These are phyloP conservation scores for Pangasius krempfi DNA, from an alignment of 2,797 vertebrate genomes.

Conservation along the genomic window DNA sequence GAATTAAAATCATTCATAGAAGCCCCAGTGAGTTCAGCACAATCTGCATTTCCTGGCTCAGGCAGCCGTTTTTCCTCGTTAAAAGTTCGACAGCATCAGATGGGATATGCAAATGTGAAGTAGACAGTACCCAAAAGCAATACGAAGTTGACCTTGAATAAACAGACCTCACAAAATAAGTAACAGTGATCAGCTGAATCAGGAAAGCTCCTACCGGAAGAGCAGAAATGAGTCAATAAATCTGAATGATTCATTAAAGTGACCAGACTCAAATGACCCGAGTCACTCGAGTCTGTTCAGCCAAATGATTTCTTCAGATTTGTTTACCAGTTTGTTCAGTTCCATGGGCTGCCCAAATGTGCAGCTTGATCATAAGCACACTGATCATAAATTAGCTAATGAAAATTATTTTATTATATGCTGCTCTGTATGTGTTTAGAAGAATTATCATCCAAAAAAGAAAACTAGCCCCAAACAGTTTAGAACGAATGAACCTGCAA, in stretches of 20 bases:
- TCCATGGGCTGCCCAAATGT: too few relatives aligned
- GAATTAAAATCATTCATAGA: conserved; percentile 8
- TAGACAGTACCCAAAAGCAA: background rate
- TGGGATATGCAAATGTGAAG: conserved; percentile 3
- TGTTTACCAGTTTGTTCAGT: too few relatives aligned
- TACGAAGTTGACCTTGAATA: background rate
- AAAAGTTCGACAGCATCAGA: background rate
- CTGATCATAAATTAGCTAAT: background rate
- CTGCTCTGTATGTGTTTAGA: background rate
- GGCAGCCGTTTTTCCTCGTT: background rate
- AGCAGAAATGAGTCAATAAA: background rate
- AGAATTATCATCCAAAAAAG: background rate
- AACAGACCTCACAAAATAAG: background rate
- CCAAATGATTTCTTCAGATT: background rate
- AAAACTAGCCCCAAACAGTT: background rate
- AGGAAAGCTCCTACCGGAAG: background rate
- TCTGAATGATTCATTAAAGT: background rate
- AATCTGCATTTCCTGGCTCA: background rate
- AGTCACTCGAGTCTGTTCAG: background rate
- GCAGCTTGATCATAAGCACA: background rate
- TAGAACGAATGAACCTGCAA: background rate
- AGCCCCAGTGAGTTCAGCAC: background rate
- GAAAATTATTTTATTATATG: background rate
- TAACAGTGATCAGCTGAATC: conserved; percentile 12
- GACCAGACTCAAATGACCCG: background rate